phyloP scores from a whole-genome alignment of 2,797 vertebrate species.

The Podarcis siculus region DNA sequence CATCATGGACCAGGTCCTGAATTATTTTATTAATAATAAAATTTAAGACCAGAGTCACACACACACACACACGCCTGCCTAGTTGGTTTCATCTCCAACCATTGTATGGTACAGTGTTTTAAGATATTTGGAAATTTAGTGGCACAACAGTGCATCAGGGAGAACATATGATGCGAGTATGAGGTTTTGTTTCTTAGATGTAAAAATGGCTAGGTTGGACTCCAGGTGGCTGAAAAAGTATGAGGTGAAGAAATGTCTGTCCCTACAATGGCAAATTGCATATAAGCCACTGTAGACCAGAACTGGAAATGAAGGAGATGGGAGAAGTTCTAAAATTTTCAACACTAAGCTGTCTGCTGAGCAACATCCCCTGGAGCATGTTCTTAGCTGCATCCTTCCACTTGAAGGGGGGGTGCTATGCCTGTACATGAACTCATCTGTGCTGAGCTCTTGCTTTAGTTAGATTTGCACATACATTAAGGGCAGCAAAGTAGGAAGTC shows the following conservation, averaged over 20 bases:
- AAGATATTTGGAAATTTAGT: neutral
- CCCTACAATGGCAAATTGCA: neutral
- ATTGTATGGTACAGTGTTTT: no score
- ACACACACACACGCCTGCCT: neutral
- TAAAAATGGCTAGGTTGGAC: neutral
- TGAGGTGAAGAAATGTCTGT: neutral
- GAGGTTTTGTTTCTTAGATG: neutral
- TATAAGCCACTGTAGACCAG: neutral
- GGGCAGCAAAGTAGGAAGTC: neutral
- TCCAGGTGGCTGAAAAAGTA: neutral
- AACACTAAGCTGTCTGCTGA: neutral
- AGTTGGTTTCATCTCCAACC: no score
- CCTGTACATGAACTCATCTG: neutral
- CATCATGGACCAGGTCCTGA: no score
- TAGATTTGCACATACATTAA: neutral
- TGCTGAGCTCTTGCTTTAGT: neutral
- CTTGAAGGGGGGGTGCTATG: neutral
- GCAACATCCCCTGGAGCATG: neutral
- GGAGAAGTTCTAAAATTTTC: no score
- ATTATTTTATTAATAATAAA: no score
- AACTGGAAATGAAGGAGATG: neutral
- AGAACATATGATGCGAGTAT: neutral
- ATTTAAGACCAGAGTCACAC: no score
- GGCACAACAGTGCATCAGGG: neutral
- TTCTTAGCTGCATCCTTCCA: neutral